Evolutionary conservation across 2,888 invertebrate genomes (phyloP).

Genomic region (Halictus ligatus): DNA sequence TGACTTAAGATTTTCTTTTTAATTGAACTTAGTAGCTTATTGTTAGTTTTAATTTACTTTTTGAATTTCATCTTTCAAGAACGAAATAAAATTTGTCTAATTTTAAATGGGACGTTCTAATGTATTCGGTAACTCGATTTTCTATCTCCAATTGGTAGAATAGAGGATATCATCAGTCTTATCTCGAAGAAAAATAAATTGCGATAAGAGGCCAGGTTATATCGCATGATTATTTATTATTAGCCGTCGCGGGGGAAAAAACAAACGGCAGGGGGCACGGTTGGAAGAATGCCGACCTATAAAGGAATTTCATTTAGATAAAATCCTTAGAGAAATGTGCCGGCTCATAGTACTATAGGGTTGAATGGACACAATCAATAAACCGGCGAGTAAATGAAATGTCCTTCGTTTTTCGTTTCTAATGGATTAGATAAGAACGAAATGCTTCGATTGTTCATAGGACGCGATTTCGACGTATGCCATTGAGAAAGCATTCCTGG

Average conservation of each 20-base stretch:
- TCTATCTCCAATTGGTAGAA: neutral
- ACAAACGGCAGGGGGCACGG: neutral
- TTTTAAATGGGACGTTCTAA: too few relatives aligned
- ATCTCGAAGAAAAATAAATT: neutral
- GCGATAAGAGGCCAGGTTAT: neutral
- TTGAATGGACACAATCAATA: slow-evolving; percentile 29
- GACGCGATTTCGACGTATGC: slow-evolving; percentile 16
- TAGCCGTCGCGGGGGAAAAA: neutral
- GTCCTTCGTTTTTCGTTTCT: slow-evolving; percentile 33
- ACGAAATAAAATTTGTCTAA: too few relatives aligned
- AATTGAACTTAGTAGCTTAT: too few relatives aligned
- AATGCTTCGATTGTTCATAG: slow-evolving; percentile 14
- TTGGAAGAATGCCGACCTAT: slow-evolving; percentile 24
- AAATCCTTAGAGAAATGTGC: slow-evolving; percentile 31
- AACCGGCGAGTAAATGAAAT: slow-evolving; percentile 16
- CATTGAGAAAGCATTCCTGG: neutral
- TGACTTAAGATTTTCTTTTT: too few relatives aligned
- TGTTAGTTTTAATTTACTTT: too few relatives aligned
- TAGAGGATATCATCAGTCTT: neutral
- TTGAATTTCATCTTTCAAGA: too few relatives aligned
- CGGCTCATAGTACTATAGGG: slow-evolving; percentile 11
- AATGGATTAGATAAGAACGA: slow-evolving; percentile 40
- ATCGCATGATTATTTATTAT: slow-evolving; percentile 28
- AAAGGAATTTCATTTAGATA: slow-evolving; percentile 45
- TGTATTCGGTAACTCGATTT: neutral